Conservation (phyloP, 37 sponge, comb jelly and placozoan species). For the Petrosia ficiformis region DNA sequence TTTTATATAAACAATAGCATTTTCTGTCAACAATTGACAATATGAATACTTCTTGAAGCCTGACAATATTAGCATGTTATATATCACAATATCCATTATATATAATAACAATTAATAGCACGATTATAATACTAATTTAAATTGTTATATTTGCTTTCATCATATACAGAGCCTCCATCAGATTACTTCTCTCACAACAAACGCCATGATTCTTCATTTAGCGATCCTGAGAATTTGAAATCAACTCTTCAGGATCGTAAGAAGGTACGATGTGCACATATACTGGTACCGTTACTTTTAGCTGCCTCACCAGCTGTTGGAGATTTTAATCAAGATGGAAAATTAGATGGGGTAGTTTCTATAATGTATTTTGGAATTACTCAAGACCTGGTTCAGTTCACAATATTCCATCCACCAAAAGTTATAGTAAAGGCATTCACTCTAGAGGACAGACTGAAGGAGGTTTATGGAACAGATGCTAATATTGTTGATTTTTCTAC, state of each 20-base stretch:
- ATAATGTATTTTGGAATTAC: conserved; percentile 2
- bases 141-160: background rate
- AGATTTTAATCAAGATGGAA: conserved; percentile 18
- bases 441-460: conserved; percentile 22
- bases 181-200: background rate
- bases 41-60: no score
- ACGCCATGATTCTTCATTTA: background rate
- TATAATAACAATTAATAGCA: background rate
- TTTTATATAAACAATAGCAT: background rate
- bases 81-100: background rate
- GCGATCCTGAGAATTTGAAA: background rate
- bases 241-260: background rate
- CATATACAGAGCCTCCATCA: background rate
- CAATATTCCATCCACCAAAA: background rate
- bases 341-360: background rate
- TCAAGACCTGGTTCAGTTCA: background rate
- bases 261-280: conserved; percentile 7
- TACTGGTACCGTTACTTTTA: background rate
- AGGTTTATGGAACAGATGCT: conserved; percentile 16
- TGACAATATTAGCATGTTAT: background rate
- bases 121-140: background rate
- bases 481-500: conserved; percentile 18
- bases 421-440: conserved; percentile 20
- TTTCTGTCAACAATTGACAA: background rate
- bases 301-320: conserved; percentile 10